Conservation (phyloP, 1,140 invertebrate species). For the Apis mellifera region Amel_HAv3.1 CM009938.2:8873001-8873500, state of each 20-base stretch:
- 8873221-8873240: constrained; percentile 74
- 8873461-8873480: too few species aligned
- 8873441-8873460: too few species aligned
- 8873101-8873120: constrained; percentile 70
- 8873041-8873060: neutral
- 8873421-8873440: neutral
- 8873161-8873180: constrained; percentile 71
- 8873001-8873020: constrained; percentile 86
- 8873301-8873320: constrained; percentile 65
- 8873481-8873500: neutral
- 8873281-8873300: constrained; percentile 79
- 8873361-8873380: too few species aligned
- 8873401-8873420: neutral
- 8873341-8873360: too few species aligned
- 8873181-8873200: constrained; percentile 65
- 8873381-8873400: neutral
- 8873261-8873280: constrained; percentile 76
- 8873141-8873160: constrained; percentile 77
- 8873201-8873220: constrained; percentile 76
- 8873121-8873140: constrained; percentile 74
- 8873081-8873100: constrained; percentile 62
- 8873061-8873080: neutral
- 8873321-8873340: neutral
- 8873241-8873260: constrained; percentile 68
- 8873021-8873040: constrained; percentile 73